A percentile compares a stretch with the other conserved stretches of the same genome.
Evolutionary conservation across 2,888 invertebrate genomes (phyloP).

Genomic region (Listrodromus nycthemerus): DNA sequence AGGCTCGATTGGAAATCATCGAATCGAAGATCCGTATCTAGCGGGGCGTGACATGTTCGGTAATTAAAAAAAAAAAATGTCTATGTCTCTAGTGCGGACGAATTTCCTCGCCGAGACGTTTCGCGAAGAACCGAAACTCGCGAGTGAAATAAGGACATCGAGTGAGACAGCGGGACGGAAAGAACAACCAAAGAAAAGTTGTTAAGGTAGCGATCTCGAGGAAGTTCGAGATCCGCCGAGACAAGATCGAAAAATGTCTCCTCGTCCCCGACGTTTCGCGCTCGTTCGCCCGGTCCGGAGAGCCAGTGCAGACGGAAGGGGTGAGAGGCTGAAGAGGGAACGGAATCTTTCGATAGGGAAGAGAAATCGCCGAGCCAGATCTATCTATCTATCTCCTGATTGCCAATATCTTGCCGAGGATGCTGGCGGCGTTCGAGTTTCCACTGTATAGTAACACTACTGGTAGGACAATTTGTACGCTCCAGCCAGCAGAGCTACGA

Average conservation of each 20-base stretch:
- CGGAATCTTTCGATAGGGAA: conserved; percentile 64
- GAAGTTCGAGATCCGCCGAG: conserved; percentile 38
- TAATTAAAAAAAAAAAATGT: background rate
- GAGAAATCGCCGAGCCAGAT: conserved; percentile 67
- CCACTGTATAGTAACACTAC: conserved; percentile 34
- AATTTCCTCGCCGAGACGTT: conserved; percentile 35
- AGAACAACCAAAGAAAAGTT: conserved; percentile 54
- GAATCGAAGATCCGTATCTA: background rate
- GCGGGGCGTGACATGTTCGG: background rate
- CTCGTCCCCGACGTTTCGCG: conserved; percentile 41
- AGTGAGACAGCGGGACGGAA: conserved; percentile 30
- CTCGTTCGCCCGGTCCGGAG: conserved; percentile 33
- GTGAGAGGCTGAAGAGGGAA: conserved; percentile 23
- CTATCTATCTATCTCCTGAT: conserved; percentile 76
- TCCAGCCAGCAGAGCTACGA: conserved; percentile 55
- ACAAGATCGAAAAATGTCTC: conserved; percentile 65
- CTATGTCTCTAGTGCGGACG: background rate
- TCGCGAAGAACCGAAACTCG: conserved; percentile 33
- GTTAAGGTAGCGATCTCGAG: conserved; percentile 48
- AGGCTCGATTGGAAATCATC: conserved; percentile 3
- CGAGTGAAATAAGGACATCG: conserved; percentile 46
- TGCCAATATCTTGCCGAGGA: conserved; percentile 76
- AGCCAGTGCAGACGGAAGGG: conserved; percentile 17
- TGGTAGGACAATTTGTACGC: conserved; percentile 43
- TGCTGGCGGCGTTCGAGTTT: conserved; percentile 63